Evolutionary conservation across 2,888 invertebrate genomes (phyloP), one percentile per base, ranked within the genome.

Genomic region (Sarcophaga rosellei): DNA sequence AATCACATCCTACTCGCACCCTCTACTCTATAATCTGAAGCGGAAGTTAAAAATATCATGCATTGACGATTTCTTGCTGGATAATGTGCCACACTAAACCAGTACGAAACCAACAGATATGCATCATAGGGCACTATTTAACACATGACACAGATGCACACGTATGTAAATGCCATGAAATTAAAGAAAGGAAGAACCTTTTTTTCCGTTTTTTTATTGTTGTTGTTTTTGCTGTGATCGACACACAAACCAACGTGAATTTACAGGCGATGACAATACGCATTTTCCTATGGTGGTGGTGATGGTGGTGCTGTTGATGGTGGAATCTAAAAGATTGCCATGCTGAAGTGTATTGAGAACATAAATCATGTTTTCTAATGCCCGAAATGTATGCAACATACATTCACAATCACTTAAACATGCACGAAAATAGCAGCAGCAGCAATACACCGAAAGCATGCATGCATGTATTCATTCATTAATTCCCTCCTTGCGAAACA

Each of bases 291-390:
- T 77, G 61, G 70, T 81, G 68, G 35, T 53, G 47, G 47, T 11
- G 20, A 61, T 68, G 35, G 35, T 77, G 53, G 8, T 35, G 2
- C 2, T 35, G 8, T 8, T 35, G 35, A 35, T 35, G 35, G 35
- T 35, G 35, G 35, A 35, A 0, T 35, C 35, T 2, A 35, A 81
- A 62, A 84, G 77, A 70, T 69, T 75, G 65, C 61, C 82, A 77
- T 68, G 73, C 47, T 80, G 59, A 23, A 59, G 77, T 63, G 61
- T 12, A 35, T 35, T 35, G 35, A 35, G 35, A 44, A 53, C 45
- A 84, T 80, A 86, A 84, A 86, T 86, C 86, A 78, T 86, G 45
- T 61, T 76, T 85, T 79, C 57, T 76, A 76, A 83, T 78, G 53
- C 53, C 15, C 17, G 53, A 53, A 35, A 53, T 53, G 66, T 35